Conservation (phyloP, 23 tunicate species). For the Trididemnum clinides region DNA sequence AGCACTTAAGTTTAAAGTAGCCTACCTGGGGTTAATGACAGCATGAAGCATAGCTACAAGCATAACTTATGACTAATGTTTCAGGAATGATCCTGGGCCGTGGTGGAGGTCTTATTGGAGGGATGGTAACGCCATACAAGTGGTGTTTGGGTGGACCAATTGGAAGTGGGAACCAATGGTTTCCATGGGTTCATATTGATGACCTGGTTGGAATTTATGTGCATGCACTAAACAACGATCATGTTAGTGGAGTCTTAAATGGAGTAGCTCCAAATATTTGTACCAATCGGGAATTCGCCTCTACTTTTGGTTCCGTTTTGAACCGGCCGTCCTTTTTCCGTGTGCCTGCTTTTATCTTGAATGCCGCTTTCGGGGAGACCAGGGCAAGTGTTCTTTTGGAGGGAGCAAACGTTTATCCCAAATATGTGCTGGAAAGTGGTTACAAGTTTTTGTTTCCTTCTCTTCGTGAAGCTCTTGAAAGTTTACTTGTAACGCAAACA, state of each 20-base stretch:
- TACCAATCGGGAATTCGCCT: slow-evolving; percentile 62
- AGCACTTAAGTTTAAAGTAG: no score
- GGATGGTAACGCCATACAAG: slow-evolving; percentile 43
- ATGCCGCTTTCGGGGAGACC: slow-evolving; percentile 44
- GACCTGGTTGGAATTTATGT: slow-evolving; percentile 80
- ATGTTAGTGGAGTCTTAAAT: slow-evolving; percentile 75
- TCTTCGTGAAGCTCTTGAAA: slow-evolving; percentile 37
- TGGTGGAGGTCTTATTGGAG: slow-evolving; percentile 59
- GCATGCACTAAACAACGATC: slow-evolving; percentile 45
- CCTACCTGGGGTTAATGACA: no score
- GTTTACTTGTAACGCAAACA: no score
- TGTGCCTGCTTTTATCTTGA: slow-evolving; percentile 58
- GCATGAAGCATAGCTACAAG: no score
- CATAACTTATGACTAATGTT: no score
- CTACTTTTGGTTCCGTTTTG: slow-evolving; percentile 30
- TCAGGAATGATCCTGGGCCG: slow-evolving; percentile 76
- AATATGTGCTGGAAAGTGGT: slow-evolving; percentile 54
- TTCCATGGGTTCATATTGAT: slow-evolving; percentile 94
- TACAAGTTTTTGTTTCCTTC: slow-evolving; percentile 59
- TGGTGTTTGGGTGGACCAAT: slow-evolving; percentile 79
- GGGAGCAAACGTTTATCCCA: slow-evolving; percentile 76
- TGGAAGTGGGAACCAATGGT: slow-evolving; percentile 68
- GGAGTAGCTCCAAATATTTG: slow-evolving; percentile 74
- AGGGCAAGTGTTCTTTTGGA: slow-evolving; percentile 53
- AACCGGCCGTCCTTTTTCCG: slow-evolving; percentile 68